Percentiles rank a stretch among this genome's conserved stretches.
phyloP scores from a whole-genome alignment of 2,797 vertebrate genomes.

The Pseudomugil gertrudae region DNA sequence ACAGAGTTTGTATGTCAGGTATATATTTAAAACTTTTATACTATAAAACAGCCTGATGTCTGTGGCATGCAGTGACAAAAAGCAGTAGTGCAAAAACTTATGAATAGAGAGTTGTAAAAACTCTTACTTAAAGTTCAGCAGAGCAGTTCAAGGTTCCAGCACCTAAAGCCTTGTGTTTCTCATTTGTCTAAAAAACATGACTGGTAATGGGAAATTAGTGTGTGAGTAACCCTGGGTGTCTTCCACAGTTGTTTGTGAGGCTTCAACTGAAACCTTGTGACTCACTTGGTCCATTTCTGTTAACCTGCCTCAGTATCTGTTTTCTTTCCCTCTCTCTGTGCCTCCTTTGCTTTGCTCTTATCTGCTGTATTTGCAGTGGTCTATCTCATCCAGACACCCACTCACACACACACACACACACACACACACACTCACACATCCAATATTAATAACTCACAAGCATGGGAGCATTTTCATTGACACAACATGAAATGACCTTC shows the following conservation, averaged over 20 bases:
- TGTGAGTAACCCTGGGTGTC: constrained; percentile 18
- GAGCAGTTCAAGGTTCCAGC: constrained; percentile 58
- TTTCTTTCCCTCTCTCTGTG: constrained; percentile 1
- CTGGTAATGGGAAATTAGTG: constrained; percentile 62
- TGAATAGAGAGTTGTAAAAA: constrained; percentile 53
- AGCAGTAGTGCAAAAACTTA: too few species aligned
- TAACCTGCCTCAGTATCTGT: constrained; percentile 26
- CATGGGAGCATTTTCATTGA: constrained; percentile 43
- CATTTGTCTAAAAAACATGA: constrained; percentile 73
- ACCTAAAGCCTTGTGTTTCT: constrained; percentile 61
- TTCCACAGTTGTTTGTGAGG: constrained; percentile 20
- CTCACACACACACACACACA: not conserved
- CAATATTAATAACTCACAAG: constrained; percentile 53
- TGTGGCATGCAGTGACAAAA: too few species aligned
- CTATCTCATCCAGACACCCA: constrained; percentile 25
- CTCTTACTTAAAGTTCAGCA: constrained; percentile 42
- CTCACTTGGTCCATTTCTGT: constrained; percentile 52
- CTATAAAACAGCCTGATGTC: not conserved
- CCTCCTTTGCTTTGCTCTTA: constrained; percentile 17
- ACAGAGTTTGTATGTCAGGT: not conserved
- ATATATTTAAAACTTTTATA: not conserved
- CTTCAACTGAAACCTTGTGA: constrained; percentile 51
- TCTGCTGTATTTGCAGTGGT: constrained; percentile 33
- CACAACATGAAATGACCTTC: constrained; percentile 66
- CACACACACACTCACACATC: constrained; percentile 21